Evolutionary conservation across 64 coral and sea anemone genomes (phyloP), one percentile per base, ranked within the genome.

Genomic region (Acropora tenuis): DNA sequence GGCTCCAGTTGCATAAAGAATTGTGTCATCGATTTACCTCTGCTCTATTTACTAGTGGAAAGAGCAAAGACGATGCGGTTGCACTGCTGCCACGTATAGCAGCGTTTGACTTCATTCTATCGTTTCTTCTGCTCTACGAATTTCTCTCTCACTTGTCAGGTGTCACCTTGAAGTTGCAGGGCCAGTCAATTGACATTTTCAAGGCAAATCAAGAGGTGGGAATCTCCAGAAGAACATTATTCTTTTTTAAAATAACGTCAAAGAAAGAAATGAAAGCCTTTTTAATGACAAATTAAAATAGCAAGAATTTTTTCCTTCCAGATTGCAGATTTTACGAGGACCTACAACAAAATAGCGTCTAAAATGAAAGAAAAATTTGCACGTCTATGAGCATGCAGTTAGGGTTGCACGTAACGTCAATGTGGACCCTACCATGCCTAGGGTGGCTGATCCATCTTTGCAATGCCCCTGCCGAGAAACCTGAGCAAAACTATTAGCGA

Each of bases 121-220:
- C 88, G 46, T 79, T 94, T 48, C 88, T 94, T 80, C 87, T 94
- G 74, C 69, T 94, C 13, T 87, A 94, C 88, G 82, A 94, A 76
- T 94, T 90, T 74, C 49, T 94, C 30, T 94, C 88, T 40, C 81
- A 94, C 60, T 85, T 90, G 75, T 86, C 82, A 72, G 93, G 93
- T 44, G 77, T 94, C 79, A 94, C 80, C 74, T 69, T 90, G 80
- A 90, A 94, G 58, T 75, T 90, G 40, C 92, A 90, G 81, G 87
- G 92, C 15, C 50, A 59, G 77, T 84, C 92, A 71, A 84, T 94
- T 53, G 80, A 94, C 73, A 86, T 94, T 69, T 86, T 90, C 59
- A 94, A 84, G 41, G 80, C 79, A 76, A 90, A 90, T 84, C 78
- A 88, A 81, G 84, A 93, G 92, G 85, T 93, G 76, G 42, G 18